phyloP scores from a whole-genome alignment of 2,113 vertebrate species.

The Pituophis catenifer region DNA sequence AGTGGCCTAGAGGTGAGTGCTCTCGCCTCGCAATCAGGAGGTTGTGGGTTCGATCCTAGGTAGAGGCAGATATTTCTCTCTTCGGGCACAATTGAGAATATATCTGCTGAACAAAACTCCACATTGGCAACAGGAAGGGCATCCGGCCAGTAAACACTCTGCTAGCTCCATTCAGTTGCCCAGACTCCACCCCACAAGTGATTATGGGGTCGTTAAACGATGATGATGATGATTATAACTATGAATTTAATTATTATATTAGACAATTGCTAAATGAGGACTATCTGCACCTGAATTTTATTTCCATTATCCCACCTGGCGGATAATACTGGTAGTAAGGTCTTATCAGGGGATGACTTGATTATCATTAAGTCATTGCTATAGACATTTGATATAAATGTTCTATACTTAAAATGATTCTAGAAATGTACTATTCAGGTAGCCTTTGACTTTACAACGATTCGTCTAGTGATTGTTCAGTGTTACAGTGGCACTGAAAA shows the following conservation, averaged over 20 bases:
- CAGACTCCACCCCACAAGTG: no score
- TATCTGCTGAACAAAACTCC: no score
- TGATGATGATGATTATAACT: no score
- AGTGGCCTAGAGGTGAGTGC: no score
- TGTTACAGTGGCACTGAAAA: background rate
- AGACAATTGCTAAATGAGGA: background rate
- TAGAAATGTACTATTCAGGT: background rate
- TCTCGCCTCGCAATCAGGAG: no score
- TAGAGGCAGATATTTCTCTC: no score
- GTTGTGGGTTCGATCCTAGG: no score
- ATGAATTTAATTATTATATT: background rate
- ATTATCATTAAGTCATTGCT: background rate
- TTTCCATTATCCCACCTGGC: background rate
- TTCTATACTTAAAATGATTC: background rate
- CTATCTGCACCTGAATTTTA: background rate
- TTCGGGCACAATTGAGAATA: no score
- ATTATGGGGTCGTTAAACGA: no score
- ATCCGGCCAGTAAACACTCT: no score
- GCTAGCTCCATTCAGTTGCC: no score
- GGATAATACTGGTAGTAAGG: background rate
- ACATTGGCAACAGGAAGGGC: no score
- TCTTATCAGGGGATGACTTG: background rate
- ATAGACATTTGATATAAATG: background rate
- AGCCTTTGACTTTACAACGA: background rate
- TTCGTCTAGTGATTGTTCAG: background rate